Percentiles rank a stretch among this genome's conserved stretches.
Conservation (phyloP, 2,888 invertebrate genomes). For the Mamestra brassicae region DNA sequence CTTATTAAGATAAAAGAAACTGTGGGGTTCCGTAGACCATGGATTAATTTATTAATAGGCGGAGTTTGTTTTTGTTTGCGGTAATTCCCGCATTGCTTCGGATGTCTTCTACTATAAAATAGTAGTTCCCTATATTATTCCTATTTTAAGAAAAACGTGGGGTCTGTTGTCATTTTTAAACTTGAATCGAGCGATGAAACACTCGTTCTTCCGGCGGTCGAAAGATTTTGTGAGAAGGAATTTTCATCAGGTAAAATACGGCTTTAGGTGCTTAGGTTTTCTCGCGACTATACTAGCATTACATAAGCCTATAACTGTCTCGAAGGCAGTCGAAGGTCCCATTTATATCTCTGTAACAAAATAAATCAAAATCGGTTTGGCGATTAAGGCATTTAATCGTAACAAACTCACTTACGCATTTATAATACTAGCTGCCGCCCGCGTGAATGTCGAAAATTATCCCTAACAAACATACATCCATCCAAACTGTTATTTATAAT, state of each 20-base stretch:
- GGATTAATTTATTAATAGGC: neutral
- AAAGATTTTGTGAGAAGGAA: neutral
- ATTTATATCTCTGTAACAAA: too few species aligned
- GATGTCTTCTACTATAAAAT: neutral
- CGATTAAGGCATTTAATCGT: too few species aligned
- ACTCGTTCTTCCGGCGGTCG: neutral
- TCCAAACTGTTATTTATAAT: too few species aligned
- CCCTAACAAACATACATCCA: too few species aligned
- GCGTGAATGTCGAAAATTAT: too few species aligned
- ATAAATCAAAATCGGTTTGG: too few species aligned
- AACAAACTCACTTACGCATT: too few species aligned
- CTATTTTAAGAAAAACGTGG: neutral
- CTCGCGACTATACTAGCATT: too few species aligned
- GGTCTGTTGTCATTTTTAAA: neutral
- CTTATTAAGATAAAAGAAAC: slow-evolving; percentile 12
- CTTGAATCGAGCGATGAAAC: neutral
- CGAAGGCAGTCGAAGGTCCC: too few species aligned
- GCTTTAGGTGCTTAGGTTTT: neutral
- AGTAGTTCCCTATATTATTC: neutral
- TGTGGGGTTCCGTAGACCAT: slow-evolving; percentile 18
- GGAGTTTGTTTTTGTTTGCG: neutral
- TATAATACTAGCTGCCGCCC: too few species aligned
- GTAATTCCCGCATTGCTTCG: neutral
- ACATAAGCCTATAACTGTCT: too few species aligned
- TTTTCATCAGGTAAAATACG: neutral